These are phyloP conservation scores for Benthochromis sp. DNA, from an alignment of 2,113 vertebrate genomes.

Conservation along the genomic window DNA sequence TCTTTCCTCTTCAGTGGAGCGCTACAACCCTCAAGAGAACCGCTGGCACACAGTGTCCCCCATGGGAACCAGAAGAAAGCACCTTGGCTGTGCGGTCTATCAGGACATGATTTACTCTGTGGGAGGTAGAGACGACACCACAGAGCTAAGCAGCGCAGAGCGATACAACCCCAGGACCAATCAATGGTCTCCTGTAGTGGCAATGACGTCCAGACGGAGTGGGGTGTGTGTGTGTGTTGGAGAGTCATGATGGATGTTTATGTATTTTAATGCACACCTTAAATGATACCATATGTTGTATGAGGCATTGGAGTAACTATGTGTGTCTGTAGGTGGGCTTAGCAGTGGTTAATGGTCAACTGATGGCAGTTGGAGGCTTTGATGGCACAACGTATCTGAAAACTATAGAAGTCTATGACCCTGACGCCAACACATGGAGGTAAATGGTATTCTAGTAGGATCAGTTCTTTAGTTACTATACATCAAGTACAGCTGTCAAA, in stretches of 20 bases:
- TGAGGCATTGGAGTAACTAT: neutral
- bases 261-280: neutral
- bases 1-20: constrained; percentile 77
- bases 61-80: constrained; percentile 95
- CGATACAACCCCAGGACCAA: constrained; percentile 96
- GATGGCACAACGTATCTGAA: constrained; percentile 98
- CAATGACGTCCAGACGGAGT: constrained; percentile 95
- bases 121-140: constrained; percentile 94
- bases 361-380: constrained; percentile 98
- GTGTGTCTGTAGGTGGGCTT: constrained; percentile 81
- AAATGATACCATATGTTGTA: neutral
- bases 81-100: constrained; percentile 95
- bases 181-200: constrained; percentile 98
- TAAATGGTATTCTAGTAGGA: constrained; percentile 36
- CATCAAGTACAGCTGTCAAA: neutral
- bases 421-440: constrained; percentile 98
- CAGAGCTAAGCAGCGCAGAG: constrained; percentile 95
- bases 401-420: constrained; percentile 98
- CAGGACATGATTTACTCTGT: constrained; percentile 99
- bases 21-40: constrained; percentile 98
- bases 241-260: neutral
- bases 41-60: constrained; percentile 98
- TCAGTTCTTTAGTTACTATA: neutral
- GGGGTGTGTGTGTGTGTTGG: constrained; percentile 67
- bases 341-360: constrained; percentile 94